Base-by-base conservation (phyloP, 1,140 invertebrate genomes). In the Heliothis virescens region DNA sequence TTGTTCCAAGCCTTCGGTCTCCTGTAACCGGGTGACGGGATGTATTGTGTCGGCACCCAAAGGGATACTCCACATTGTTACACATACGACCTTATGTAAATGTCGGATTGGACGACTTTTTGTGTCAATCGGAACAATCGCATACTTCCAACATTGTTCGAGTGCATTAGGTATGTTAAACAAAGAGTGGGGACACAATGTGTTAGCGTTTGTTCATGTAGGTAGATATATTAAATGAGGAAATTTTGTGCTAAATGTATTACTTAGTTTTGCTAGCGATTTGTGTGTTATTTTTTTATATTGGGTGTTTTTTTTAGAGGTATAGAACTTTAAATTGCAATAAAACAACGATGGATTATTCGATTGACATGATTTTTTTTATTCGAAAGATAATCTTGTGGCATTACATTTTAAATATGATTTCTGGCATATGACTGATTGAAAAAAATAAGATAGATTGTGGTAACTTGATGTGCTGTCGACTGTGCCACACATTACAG, bases 11-110 rank as follows among this genome's bases (percentile, higher is more conserved):
- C 34, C 41, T 67, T 67, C 34, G 34, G 9, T 3, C 34, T 34
- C 16, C 41, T 11, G 59, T 26, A 26, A 34, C 26, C 15, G 29
- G 34, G 15, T 67, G 41, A 48, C 41, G 63, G 47, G 41, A 50
- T 41, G 63, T 67, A 67, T 67, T 67, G 63, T 67, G 10, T 67
- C 11, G 15, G 18, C n/a, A 16, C 16, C 63, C 63, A 11, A 41
- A n/a, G 41, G 41, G 16, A 48, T 67, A 18, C 63, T 12, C 13
- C 41, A 48, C 63, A 67, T 67, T 67, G 63, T 67, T 67, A 65
- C 63, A 67, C 63, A 67, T 18, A 67, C 63, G 63, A 48, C 63
- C 63, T 67, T 67, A 67, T 67, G 63, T 18, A 67, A 67, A 67
- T 67, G 34, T n/a, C 10, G 63, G 63, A 48, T 67, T 67, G 47